Percentiles rank a stretch among this genome's conserved stretches.
phyloP scores from a whole-genome alignment of 2,797 vertebrate species.

The Perodicticus potto region DNA sequence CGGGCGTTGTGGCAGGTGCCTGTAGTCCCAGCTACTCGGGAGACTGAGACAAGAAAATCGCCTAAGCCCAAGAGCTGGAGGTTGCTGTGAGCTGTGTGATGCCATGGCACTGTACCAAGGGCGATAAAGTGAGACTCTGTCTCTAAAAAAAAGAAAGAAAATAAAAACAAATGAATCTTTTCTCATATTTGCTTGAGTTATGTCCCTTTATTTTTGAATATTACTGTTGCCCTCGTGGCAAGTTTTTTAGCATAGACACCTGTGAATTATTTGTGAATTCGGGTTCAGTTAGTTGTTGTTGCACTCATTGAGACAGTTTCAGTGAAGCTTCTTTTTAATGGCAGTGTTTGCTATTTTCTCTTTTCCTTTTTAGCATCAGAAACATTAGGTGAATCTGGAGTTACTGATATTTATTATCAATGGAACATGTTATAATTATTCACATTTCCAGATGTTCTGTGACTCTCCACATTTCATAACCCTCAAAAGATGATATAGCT shows the following conservation, averaged over 20 bases:
- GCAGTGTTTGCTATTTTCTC: neutral
- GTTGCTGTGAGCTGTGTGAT: no score
- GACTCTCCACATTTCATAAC: neutral
- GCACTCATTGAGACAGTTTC: neutral
- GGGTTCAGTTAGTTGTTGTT: neutral
- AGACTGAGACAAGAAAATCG: no score
- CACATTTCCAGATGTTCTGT: neutral
- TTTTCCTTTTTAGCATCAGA: neutral
- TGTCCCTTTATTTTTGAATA: neutral
- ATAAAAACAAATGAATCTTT: neutral
- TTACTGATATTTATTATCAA: neutral
- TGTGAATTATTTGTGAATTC: conserved; percentile 21
- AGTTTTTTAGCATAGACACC: neutral
- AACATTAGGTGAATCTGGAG: neutral
- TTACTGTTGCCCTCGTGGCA: neutral
- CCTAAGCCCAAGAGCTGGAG: no score
- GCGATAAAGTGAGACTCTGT: no score
- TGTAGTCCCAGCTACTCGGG: no score
- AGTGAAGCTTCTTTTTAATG: neutral
- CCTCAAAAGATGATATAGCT: neutral
- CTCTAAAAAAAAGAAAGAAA: neutral
- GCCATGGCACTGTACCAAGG: no score
- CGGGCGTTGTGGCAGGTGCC: no score
- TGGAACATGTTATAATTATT: neutral
- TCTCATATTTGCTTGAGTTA: neutral